Evolutionary conservation across 2,888 invertebrate genomes (phyloP), one percentile per base, ranked within the genome.

Genomic region (Caenorhabditis virilis): DNA sequence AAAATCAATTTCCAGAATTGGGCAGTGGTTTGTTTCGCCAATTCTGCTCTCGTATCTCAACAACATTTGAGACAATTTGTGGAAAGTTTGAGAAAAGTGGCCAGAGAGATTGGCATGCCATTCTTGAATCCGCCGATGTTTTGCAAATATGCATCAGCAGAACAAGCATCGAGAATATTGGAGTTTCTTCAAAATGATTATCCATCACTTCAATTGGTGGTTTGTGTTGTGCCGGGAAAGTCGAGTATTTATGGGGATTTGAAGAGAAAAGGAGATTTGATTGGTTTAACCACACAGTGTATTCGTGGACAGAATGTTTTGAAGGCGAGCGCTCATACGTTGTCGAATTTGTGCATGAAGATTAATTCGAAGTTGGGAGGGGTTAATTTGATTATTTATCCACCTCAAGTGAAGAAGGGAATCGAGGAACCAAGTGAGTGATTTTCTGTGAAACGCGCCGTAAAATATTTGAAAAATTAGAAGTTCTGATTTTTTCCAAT

Each of bases 331-430:
- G 46, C 59, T 2, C 65, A 65, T 33, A 65, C 65, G 0, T 47
- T 65, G 5, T 60, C 60, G 16, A 65, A 65, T 36, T 42, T 65
- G 15, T 65, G 65, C 27, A 65, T 65, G 65, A 65, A 65, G 26
- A 65, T 65, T 38, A 65, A 65, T 41, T 56, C 60, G 20, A 65
- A 65, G 38, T 45, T 65, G 18, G 65, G 65, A 15, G 65, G 65
- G 15, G 33, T 56, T 26, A 65, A 65, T 33, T 49, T 51, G 1
- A n/a, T 56, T 7, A 13, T 65, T 3, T 49, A 51, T 1, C 2
- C 43, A 7, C 52, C 56, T n/a, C n/a, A n/a, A 13, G 42, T 56
- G 5, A 15, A 30, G 9, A n/a, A 23, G 1, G 25, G 56, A 6
- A 3, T 27, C 13, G 16, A 47, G 4, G 53, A 52, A 16, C 65